Conservation (phyloP, 2,888 invertebrate species). For the Urechis unicinctus region DNA sequence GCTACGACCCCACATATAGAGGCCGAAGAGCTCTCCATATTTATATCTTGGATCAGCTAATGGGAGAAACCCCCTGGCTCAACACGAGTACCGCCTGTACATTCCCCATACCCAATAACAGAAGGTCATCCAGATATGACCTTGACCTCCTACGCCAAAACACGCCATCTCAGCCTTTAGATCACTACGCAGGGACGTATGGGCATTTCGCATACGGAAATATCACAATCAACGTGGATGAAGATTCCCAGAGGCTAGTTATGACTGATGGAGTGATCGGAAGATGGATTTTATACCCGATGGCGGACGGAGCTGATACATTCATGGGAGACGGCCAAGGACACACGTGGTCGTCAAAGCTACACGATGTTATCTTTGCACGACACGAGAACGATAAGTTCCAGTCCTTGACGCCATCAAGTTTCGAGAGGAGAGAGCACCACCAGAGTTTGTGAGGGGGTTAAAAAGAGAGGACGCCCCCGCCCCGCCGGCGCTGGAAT, state of each 20-base stretch:
- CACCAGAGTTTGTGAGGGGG: no score
- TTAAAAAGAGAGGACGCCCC: no score
- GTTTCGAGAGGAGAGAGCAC: no score
- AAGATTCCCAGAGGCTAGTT: constrained; percentile 1
- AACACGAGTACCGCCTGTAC: constrained; percentile 34
- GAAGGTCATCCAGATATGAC: background rate
- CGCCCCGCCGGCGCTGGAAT: no score
- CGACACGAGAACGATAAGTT: no score
- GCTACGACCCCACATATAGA: constrained; percentile 25
- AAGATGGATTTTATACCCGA: constrained; percentile 5
- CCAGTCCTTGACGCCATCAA: no score
- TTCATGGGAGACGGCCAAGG: constrained; percentile 8
- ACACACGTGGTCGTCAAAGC: constrained; percentile 3
- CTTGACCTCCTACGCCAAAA: background rate
- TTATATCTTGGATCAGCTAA: constrained; percentile 28
- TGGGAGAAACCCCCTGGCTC: constrained; percentile 34
- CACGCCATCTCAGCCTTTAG: background rate
- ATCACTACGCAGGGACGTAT: constrained; percentile 12
- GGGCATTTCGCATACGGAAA: constrained; percentile 18
- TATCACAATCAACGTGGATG: constrained; percentile 9
- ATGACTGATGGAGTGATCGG: constrained; percentile 11
- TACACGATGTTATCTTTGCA: background rate
- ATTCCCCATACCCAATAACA: constrained; percentile 32
- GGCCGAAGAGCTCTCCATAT: constrained; percentile 30
- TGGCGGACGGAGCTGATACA: background rate